Evolutionary conservation across 2,888 invertebrate genomes (phyloP).

Genomic region (Oscheius sp.): DNA sequence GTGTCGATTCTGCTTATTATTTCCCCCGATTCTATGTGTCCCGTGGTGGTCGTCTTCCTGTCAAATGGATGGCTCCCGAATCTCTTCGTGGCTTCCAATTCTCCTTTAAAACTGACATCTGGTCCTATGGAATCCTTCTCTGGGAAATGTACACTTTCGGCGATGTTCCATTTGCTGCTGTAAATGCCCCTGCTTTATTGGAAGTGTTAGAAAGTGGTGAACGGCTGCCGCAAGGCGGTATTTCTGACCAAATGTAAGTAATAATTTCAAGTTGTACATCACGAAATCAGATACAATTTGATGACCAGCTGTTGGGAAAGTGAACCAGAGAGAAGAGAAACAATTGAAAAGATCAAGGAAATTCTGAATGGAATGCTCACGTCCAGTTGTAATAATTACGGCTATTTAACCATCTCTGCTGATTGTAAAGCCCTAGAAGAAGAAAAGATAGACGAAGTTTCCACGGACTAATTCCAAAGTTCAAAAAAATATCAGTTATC

Average conservation of each 20-base stretch:
- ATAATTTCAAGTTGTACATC: too few species aligned
- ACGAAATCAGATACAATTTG: background rate
- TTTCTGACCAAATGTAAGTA: background rate
- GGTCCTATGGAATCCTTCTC: conserved; percentile 9
- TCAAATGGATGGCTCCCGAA: conserved; percentile 14
- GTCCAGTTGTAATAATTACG: too few species aligned
- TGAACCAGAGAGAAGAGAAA: background rate
- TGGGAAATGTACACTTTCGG: too few species aligned
- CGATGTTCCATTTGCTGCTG: background rate
- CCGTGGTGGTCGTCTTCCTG: conserved; percentile 3
- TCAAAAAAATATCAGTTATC: too few species aligned
- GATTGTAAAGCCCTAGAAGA: too few species aligned
- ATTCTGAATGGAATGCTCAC: too few species aligned
- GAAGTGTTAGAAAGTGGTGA: background rate
- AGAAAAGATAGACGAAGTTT: too few species aligned
- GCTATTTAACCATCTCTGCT: too few species aligned
- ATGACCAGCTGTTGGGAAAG: background rate
- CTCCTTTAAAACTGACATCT: conserved; percentile 5
- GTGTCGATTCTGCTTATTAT: background rate
- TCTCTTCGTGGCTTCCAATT: background rate
- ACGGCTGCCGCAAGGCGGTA: background rate
- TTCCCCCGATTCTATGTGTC: background rate
- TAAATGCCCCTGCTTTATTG: background rate
- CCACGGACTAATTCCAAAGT: too few species aligned
- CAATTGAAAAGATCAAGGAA: too few species aligned